Percentiles rank a stretch among this genome's conserved stretches.
Conservation (phyloP, 2,113 vertebrate species). For the Gobius niger region DNA sequence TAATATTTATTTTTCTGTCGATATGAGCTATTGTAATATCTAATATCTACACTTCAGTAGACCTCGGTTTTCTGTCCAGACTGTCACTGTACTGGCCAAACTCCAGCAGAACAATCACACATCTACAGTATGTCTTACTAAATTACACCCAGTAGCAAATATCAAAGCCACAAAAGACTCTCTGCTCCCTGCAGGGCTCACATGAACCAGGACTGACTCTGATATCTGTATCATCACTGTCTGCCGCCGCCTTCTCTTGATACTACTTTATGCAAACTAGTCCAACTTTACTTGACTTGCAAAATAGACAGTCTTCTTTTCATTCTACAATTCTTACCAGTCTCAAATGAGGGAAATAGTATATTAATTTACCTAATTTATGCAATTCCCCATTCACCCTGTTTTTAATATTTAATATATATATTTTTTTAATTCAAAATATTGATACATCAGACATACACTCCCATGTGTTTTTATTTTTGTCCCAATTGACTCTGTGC, state of each 20-base stretch:
- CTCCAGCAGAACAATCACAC: slow-evolving; percentile 79
- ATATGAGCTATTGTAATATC: too few relatives aligned
- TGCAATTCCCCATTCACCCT: too few relatives aligned
- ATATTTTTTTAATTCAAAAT: too few relatives aligned
- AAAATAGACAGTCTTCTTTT: not conserved
- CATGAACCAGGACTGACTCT: slow-evolving; percentile 76
- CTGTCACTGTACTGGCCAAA: slow-evolving; percentile 60
- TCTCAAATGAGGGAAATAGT: not conserved
- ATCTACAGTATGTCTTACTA: slow-evolving; percentile 76
- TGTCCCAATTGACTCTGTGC: too few relatives aligned
- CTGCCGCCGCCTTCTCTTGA: slow-evolving; percentile 1
- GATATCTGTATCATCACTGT: slow-evolving; percentile 17
- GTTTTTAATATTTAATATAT: too few relatives aligned
- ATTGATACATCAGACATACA: too few relatives aligned
- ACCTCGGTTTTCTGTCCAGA: not conserved
- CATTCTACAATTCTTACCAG: not conserved
- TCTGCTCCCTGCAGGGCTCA: slow-evolving; percentile 79
- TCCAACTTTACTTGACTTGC: not conserved
- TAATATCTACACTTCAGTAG: not conserved
- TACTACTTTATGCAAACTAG: not conserved
- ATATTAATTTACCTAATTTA: too few relatives aligned
- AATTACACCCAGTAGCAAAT: slow-evolving; percentile 81
- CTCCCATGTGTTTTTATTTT: too few relatives aligned
- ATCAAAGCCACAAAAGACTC: slow-evolving; percentile 85
- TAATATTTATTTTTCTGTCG: too few relatives aligned